Conservation (phyloP, 37 sponge, comb jelly and placozoan genomes). For the Corticium candelabrum region DNA sequence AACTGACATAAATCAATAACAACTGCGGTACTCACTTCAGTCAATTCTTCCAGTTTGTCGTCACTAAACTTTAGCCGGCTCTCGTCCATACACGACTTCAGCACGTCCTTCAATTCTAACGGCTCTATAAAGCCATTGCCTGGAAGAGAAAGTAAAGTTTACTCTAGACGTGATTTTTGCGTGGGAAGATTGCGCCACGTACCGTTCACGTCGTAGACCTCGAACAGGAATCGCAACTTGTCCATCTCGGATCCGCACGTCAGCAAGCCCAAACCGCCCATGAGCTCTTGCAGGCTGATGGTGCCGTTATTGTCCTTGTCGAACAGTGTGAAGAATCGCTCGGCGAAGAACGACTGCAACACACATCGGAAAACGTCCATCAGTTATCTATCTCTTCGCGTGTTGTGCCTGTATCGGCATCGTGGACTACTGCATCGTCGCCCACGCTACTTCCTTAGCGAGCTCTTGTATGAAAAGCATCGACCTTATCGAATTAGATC, state of each 20-base stretch:
- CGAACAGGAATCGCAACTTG: slow-evolving; percentile 68
- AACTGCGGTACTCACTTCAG: slow-evolving; percentile 10
- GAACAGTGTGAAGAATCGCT: slow-evolving; percentile 72
- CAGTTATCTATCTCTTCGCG: too few species aligned
- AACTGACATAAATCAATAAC: background rate
- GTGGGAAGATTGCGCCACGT: too few species aligned
- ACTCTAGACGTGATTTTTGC: background rate
- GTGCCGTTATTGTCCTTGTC: slow-evolving; percentile 67
- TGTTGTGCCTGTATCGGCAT: too few species aligned
- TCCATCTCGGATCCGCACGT: slow-evolving; percentile 65
- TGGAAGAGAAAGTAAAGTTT: background rate
- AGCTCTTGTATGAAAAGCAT: too few species aligned
- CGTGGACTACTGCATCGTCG: too few species aligned
- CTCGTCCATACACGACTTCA: slow-evolving; percentile 80
- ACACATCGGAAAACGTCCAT: too few species aligned
- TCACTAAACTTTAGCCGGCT: slow-evolving; percentile 64
- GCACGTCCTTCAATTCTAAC: slow-evolving; percentile 61
- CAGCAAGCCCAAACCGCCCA: slow-evolving; percentile 65
- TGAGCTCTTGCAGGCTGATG: slow-evolving; percentile 71
- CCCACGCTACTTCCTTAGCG: too few species aligned
- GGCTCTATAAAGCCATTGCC: slow-evolving; percentile 78
- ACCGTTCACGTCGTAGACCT: slow-evolving; percentile 89
- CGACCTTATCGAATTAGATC: too few species aligned
- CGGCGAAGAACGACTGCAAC: slow-evolving; percentile 66
- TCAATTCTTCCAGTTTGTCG: slow-evolving; percentile 55